These are phyloP conservation scores for Sphaerodactylus townsendi DNA, from an alignment of 2,113 vertebrate species.

Conservation along the genomic window DNA sequence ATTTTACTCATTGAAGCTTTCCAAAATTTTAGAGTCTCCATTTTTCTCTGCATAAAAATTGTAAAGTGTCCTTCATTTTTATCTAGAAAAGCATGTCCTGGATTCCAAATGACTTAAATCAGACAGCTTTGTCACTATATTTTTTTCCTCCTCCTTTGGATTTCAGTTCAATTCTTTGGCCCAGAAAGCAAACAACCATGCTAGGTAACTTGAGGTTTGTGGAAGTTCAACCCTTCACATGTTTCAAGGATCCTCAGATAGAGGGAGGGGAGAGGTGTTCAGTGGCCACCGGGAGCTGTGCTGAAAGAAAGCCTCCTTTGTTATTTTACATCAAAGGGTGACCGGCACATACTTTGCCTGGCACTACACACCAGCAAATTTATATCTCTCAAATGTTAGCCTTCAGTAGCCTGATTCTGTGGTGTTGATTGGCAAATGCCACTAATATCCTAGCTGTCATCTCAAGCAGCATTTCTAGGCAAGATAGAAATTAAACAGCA, in stretches of 20 bases:
- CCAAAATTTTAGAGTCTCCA: too few relatives aligned
- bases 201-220: background rate
- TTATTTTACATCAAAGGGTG: background rate
- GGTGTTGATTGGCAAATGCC: background rate
- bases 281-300: background rate
- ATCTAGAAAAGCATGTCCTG: background rate
- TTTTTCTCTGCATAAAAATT: too few relatives aligned
- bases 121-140: background rate
- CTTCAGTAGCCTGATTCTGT: fast-evolving
- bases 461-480: fast-evolving
- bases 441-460: fast-evolving
- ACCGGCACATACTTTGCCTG: background rate
- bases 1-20: too few relatives aligned
- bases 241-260: background rate
- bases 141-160: background rate
- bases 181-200: background rate
- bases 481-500: background rate
- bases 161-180: background rate
- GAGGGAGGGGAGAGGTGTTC: background rate
- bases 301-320: background rate
- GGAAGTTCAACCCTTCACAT: too few relatives aligned
- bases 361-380: background rate
- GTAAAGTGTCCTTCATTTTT: too few relatives aligned
- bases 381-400: background rate
- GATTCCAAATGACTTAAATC: background rate